A percentile compares a stretch with the other conserved stretches of the same genome.
Conservation (phyloP, 1,140 invertebrate species). For the Hermatobates lingyangjiaoensis region DNA sequence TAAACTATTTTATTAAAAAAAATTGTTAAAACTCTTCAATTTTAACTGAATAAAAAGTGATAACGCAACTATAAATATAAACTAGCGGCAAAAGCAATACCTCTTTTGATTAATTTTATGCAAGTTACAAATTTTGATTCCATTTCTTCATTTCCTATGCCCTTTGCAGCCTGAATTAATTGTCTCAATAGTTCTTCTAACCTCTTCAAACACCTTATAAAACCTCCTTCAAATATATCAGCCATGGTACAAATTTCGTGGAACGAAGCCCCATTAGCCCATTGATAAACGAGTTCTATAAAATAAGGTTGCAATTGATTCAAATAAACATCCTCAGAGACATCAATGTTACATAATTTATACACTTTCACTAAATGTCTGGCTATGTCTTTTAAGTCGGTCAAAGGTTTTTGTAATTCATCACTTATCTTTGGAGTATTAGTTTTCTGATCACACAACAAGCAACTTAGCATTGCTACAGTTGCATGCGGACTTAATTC, state of each 20-base stretch:
- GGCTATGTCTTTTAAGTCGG: slow-evolving; percentile 73
- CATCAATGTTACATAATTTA: slow-evolving; percentile 70
- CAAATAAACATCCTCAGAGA: slow-evolving; percentile 83
- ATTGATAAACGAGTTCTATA: slow-evolving; percentile 94
- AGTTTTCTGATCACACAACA: slow-evolving; percentile 93
- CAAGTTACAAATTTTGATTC: slow-evolving; percentile 92
- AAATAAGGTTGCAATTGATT: slow-evolving; percentile 83
- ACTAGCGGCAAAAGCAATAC: slow-evolving; percentile 97
- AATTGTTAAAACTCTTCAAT: too few species aligned
- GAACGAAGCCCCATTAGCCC: slow-evolving; percentile 90
- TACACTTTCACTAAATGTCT: slow-evolving; percentile 80
- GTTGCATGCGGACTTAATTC: slow-evolving; percentile 61
- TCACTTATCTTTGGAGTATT: slow-evolving; percentile 66
- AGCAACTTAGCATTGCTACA: slow-evolving; percentile 81
- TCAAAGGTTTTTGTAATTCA: slow-evolving; percentile 66
- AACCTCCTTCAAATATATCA: slow-evolving; percentile 95
- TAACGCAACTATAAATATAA: slow-evolving; percentile 63
- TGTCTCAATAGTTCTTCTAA: slow-evolving; percentile 90
- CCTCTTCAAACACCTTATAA: slow-evolving; percentile 91
- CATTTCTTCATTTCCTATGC: slow-evolving; percentile 87
- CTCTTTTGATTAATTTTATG: slow-evolving; percentile 82
- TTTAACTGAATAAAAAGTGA: not conserved
- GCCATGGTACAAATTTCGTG: slow-evolving; percentile 89
- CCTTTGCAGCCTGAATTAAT: slow-evolving; percentile 88
- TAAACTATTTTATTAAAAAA: too few species aligned